Evolutionary conservation across 1,140 invertebrate genomes (phyloP).

Genomic region (Atta colombica): DNA sequence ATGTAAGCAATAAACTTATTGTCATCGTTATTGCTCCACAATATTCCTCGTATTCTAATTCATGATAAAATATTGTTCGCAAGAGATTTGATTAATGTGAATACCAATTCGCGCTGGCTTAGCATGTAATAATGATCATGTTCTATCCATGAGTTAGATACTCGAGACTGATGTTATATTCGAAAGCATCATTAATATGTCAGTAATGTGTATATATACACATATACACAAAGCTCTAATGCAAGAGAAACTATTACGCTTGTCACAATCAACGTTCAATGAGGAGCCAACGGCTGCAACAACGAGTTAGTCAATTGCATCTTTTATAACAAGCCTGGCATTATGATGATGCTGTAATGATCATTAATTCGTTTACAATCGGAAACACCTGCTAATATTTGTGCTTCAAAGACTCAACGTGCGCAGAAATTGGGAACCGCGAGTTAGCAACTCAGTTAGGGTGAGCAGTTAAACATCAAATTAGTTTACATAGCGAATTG

Average conservation of each 20-base stretch:
- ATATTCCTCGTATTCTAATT: background rate
- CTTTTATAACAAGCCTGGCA: slow-evolving; percentile 34
- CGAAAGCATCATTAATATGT: slow-evolving; percentile 50
- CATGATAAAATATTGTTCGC: background rate
- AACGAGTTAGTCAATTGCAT: slow-evolving; percentile 29
- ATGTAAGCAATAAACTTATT: background rate
- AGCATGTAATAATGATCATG: slow-evolving; percentile 28
- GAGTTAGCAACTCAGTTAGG: slow-evolving; percentile 36
- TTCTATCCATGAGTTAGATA: slow-evolving; percentile 4
- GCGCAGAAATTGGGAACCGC: slow-evolving; percentile 35
- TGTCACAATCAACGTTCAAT: slow-evolving; percentile 44
- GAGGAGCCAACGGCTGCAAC: slow-evolving; percentile 27
- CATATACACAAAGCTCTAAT: background rate
- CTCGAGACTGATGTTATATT: slow-evolving; percentile 7
- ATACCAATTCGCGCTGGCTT: slow-evolving; percentile 11
- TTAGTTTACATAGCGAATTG: slow-evolving; percentile 36
- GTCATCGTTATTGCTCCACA: background rate
- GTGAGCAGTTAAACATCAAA: slow-evolving; percentile 39
- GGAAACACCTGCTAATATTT: slow-evolving; percentile 54
- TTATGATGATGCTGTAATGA: slow-evolving; percentile 39
- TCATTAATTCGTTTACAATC: slow-evolving; percentile 58
- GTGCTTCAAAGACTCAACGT: slow-evolving; percentile 8
- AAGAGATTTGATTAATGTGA: background rate
- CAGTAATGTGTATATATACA: slow-evolving; percentile 2
- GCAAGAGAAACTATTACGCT: slow-evolving; percentile 39